phyloP scores from a whole-genome alignment of 1,140 invertebrate species.

The Microplitis mediator region DNA sequence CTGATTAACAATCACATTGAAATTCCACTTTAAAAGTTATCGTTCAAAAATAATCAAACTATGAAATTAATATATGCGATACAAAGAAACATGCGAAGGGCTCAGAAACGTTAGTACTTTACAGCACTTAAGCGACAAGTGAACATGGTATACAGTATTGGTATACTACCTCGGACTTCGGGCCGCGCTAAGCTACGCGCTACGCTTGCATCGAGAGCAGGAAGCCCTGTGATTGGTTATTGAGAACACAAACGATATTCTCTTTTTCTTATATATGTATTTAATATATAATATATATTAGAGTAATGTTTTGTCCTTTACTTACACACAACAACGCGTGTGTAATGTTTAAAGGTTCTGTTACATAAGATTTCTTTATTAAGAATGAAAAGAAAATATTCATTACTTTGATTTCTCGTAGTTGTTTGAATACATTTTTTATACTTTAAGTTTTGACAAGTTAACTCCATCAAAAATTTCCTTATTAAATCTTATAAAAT shows the following conservation, averaged over 20 bases:
- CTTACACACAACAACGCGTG: background rate
- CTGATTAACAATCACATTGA: too few relatives aligned
- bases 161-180: background rate
- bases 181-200: background rate
- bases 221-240: background rate
- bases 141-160: too few relatives aligned
- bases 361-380: too few relatives aligned
- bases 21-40: too few relatives aligned
- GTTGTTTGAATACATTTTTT: background rate
- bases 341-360: too few relatives aligned
- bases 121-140: too few relatives aligned
- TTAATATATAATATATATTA: background rate
- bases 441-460: background rate
- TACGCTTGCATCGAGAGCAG: background rate
- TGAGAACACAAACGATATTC: background rate
- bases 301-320: background rate
- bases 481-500: background rate
- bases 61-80: background rate
- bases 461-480: conserved; percentile 1
- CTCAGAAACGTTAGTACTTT: background rate
- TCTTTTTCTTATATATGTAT: background rate
- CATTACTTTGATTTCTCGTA: background rate
- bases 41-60: background rate
- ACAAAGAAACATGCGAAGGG: background rate
- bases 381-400: too few relatives aligned